These are phyloP conservation scores for Cinclus cinclus DNA, from an alignment of 2,113 vertebrate genomes.

Conservation along the genomic window DNA sequence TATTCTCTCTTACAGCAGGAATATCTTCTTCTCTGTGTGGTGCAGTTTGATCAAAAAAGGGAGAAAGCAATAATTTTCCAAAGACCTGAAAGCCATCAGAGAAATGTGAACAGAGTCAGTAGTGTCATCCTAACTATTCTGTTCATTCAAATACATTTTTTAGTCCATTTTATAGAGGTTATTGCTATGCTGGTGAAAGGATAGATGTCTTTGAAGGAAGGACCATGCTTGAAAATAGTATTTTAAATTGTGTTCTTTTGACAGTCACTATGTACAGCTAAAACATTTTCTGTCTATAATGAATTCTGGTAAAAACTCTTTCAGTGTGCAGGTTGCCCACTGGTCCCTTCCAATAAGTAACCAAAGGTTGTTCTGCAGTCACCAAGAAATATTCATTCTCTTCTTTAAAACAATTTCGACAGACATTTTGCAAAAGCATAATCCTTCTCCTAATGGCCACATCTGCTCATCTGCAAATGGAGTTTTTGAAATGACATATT, in stretches of 20 bases:
- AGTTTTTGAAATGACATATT: not conserved
- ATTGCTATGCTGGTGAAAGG: not conserved
- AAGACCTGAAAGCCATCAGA: not conserved
- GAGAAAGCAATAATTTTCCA: not conserved
- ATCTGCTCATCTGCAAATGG: not conserved
- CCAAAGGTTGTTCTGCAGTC: not conserved
- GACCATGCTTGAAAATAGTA: not conserved
- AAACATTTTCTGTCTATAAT: not conserved
- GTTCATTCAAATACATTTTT: not conserved
- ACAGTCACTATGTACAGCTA: not conserved
- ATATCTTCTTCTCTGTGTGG: not conserved
- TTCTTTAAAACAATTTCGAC: not conserved
- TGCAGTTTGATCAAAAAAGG: not conserved
- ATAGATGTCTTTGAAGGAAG: not conserved
- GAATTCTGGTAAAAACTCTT: not conserved
- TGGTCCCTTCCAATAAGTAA: not conserved
- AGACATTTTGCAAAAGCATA: not conserved
- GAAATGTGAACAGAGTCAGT: not conserved
- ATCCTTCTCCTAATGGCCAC: not conserved
- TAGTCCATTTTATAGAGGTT: not conserved
- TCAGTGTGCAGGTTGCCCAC: not conserved
- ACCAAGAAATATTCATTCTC: not conserved
- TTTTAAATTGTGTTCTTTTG: not conserved
- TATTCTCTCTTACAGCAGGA: not conserved
- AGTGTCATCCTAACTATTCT: not conserved